Percentiles rank a stretch among this genome's conserved stretches.
Conservation (phyloP, 2,888 invertebrate genomes). For the Caenorhabditis virilis region DNA sequence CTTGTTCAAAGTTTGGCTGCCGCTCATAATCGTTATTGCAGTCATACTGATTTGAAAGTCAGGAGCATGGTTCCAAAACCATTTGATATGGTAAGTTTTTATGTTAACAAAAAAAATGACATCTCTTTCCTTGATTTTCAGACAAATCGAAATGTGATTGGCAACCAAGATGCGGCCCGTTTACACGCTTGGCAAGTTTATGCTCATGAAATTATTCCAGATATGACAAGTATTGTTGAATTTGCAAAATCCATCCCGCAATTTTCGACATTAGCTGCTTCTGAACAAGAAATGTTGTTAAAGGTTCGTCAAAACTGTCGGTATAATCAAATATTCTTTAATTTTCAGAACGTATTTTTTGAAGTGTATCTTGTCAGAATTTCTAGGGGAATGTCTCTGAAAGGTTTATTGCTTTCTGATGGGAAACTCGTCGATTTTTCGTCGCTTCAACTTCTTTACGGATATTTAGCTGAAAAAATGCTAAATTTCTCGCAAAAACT, state of each 20-base stretch:
- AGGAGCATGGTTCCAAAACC: conserved; percentile 6
- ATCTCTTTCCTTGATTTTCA: not conserved
- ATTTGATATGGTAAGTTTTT: conserved; percentile 5
- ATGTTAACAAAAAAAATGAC: not conserved
- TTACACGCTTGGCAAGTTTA: conserved; percentile 31
- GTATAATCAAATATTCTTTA: not conserved
- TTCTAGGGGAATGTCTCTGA: conserved; percentile 14
- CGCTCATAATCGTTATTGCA: not conserved
- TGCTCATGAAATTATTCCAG: conserved; percentile 4
- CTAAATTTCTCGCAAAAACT: conserved; percentile 7
- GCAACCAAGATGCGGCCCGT: conserved; percentile 2
- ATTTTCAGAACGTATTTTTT: conserved; percentile 19
- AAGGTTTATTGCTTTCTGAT: conserved; percentile 25
- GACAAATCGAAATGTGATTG: conserved; percentile 2
- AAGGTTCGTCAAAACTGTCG: conserved; percentile 10
- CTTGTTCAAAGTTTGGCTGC: not conserved
- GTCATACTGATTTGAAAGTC: conserved; percentile 6
- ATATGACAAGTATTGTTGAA: conserved; percentile 15
- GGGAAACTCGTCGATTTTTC: conserved; percentile 11
- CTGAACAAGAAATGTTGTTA: conserved; percentile 30
- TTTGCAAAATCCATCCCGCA: conserved; percentile 32
- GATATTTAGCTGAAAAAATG: conserved; percentile 19
- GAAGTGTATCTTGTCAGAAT: conserved; percentile 26
- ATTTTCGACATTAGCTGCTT: conserved; percentile 5
- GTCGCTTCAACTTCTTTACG: conserved; percentile 14